Evolutionary conservation across 23 tunicate genomes (phyloP).

Genomic region (Oikopleura dioica): DNA sequence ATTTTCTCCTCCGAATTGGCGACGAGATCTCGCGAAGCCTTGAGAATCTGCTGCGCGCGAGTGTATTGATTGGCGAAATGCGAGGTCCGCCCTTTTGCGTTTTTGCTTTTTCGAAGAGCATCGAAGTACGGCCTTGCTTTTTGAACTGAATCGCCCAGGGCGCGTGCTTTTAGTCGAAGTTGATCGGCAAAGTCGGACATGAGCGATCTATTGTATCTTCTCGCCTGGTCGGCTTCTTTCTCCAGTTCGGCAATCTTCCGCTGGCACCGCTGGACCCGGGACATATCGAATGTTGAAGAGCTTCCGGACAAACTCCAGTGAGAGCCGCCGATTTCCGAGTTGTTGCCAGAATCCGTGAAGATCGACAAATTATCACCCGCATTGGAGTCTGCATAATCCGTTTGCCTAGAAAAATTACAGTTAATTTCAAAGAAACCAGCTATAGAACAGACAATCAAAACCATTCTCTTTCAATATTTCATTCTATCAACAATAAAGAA

Average conservation of each 20-base stretch:
- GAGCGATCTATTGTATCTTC: neutral
- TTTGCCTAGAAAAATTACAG: no score
- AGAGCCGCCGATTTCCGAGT: neutral
- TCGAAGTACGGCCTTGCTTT: constrained; percentile 1
- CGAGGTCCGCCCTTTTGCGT: neutral
- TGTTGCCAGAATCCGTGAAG: neutral
- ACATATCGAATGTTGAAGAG: neutral
- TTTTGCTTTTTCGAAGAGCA: neutral
- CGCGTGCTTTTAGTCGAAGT: neutral
- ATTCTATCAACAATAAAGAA: no score
- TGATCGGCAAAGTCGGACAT: constrained; percentile 8
- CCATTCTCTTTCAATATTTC: no score
- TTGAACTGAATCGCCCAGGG: neutral
- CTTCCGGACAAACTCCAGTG: neutral
- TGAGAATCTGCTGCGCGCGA: neutral
- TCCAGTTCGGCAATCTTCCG: neutral
- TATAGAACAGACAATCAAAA: no score
- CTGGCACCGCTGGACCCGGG: neutral
- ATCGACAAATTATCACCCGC: no score
- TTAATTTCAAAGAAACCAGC: no score
- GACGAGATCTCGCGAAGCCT: neutral
- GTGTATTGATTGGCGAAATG: constrained; percentile 5
- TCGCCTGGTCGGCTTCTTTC: neutral
- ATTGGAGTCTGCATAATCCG: no score
- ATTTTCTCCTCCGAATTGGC: neutral